These are phyloP conservation scores for Calidris pygmaea DNA, from an alignment of 2,113 vertebrate genomes.

Conservation along the genomic window DNA sequence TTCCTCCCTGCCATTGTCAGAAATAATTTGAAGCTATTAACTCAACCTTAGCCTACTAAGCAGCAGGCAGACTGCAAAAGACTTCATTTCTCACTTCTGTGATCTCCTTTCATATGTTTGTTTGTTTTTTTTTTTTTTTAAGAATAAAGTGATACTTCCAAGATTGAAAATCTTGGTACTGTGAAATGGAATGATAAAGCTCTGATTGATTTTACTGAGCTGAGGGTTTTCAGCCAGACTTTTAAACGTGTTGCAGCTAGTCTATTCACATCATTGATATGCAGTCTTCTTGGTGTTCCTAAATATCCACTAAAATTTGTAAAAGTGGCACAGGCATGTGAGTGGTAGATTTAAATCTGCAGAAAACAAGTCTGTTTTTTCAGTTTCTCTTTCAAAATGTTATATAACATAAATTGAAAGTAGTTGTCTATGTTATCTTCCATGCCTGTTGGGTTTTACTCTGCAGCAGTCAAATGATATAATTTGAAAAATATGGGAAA, in stretches of 20 bases:
- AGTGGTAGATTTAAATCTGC: neutral
- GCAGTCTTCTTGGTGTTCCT: neutral
- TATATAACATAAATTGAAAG: neutral
- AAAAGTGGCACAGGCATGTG: fast-evolving
- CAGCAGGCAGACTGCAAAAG: neutral
- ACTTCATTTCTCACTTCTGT: neutral
- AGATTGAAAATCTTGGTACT: neutral
- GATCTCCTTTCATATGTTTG: neutral
- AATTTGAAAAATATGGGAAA: neutral
- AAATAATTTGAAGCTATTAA: neutral
- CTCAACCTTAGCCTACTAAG: neutral
- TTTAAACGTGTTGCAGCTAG: neutral
- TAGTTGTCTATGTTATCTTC: neutral
- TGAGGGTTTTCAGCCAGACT: neutral
- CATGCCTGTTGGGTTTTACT: neutral
- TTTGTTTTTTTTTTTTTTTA: neutral
- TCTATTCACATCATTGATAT: neutral
- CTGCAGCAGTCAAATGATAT: neutral
- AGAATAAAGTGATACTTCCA: neutral
- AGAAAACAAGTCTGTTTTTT: neutral
- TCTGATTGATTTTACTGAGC: neutral
- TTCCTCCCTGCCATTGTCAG: neutral
- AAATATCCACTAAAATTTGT: neutral
- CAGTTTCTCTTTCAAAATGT: neutral
- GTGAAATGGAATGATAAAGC: neutral